These are phyloP conservation scores for Calyptommatus sinebrachiatus DNA, from an alignment of 2,113 vertebrate genomes.

Conservation along the genomic window DNA sequence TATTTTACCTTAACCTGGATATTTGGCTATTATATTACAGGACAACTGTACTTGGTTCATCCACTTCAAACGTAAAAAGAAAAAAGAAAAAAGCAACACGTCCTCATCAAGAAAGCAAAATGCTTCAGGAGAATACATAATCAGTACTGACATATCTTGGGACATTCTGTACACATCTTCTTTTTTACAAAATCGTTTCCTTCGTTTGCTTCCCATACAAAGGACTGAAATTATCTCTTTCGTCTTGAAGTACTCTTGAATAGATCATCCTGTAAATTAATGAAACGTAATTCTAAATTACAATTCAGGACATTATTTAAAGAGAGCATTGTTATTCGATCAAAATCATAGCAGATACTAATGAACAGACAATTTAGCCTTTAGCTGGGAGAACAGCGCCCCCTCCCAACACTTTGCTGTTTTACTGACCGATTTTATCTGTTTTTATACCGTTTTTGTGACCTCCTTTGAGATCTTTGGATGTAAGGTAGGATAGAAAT, in stretches of 20 bases:
- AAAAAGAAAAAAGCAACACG: background rate
- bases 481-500: too few relatives aligned
- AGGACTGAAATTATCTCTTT: conserved; percentile 61
- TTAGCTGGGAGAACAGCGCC: too few relatives aligned
- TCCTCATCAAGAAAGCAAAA: conserved; percentile 22
- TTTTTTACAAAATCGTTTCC: conserved; percentile 20
- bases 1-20: conserved; percentile 2
- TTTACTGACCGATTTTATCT: too few relatives aligned
- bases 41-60: background rate
- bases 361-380: too few relatives aligned
- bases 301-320: background rate
- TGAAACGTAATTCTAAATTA: background rate
- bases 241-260: conserved; percentile 77
- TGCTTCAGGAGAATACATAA: conserved; percentile 14
- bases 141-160: conserved; percentile 4
- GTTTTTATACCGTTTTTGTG: too few relatives aligned
- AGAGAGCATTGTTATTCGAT: background rate
- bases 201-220: background rate
- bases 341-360: background rate
- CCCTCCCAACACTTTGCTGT: too few relatives aligned
- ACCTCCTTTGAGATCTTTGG: too few relatives aligned
- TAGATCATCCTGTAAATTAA: conserved; percentile 78
- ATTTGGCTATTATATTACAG: background rate
- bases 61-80: background rate
- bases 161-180: conserved; percentile 28